A percentile compares a stretch with the other conserved stretches of the same genome.
Conservation (phyloP, 2,113 vertebrate genomes). For the Mesocricetus auratus region DNA sequence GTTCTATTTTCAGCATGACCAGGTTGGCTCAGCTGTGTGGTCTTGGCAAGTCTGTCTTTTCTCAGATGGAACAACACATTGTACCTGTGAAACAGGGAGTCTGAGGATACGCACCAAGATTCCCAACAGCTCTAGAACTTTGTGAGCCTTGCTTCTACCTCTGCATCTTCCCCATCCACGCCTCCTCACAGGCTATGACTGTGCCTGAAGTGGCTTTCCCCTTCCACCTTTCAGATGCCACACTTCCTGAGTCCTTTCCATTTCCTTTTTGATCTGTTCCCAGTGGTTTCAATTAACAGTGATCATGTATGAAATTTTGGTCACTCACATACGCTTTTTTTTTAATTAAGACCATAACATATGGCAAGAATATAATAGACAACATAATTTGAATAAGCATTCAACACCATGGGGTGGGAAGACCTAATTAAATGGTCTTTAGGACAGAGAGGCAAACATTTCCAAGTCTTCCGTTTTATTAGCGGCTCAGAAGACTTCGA, state of each 20-base stretch:
- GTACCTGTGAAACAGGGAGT: not conserved
- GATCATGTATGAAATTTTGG: not conserved
- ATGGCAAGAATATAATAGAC: not conserved
- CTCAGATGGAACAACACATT: not conserved
- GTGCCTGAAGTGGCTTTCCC: too few species aligned
- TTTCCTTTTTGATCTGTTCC: not conserved
- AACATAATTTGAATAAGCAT: not conserved
- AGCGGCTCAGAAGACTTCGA: not conserved
- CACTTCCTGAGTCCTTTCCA: not conserved
- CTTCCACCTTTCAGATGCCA: not conserved
- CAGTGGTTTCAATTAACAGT: not conserved
- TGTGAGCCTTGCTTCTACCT: not conserved
- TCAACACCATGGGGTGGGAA: not conserved
- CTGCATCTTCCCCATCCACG: not conserved
- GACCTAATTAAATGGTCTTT: not conserved
- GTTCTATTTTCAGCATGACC: not conserved
- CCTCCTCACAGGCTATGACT: not conserved
- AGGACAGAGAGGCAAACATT: not conserved
- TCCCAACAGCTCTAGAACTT: not conserved
- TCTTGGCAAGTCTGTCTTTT: not conserved
- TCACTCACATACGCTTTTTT: not conserved
- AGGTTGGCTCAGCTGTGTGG: not conserved
- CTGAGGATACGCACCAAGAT: not conserved
- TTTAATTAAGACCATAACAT: not conserved
- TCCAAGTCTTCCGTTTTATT: not conserved